phyloP scores from a whole-genome alignment of 2,113 vertebrate species.

The Hyperopisus bebe region DNA sequence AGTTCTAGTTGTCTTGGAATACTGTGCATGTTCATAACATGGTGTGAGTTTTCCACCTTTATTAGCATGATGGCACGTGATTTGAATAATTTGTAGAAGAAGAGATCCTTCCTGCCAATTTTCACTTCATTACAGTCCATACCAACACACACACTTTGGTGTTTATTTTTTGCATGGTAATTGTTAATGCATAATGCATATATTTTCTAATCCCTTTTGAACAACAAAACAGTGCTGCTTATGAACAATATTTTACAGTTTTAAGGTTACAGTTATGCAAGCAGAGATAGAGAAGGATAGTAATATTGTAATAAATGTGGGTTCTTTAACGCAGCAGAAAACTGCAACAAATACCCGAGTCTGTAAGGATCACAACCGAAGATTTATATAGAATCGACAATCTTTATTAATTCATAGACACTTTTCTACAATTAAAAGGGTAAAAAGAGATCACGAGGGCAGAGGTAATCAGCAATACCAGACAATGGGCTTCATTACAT shows the following conservation, averaged over 20 bases:
- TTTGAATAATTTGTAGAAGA: neutral
- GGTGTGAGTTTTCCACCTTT: neutral
- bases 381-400: too few species aligned
- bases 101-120: neutral
- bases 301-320: too few species aligned
- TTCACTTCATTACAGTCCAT: neutral
- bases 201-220: neutral
- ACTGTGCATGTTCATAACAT: neutral
- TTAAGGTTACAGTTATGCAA: neutral
- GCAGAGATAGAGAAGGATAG: neutral
- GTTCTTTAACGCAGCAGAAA: too few species aligned
- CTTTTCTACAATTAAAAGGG: too few species aligned
- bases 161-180: neutral
- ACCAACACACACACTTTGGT: neutral
- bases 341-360: too few species aligned
- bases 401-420: too few species aligned
- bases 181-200: neutral
- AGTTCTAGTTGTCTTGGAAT: neutral
- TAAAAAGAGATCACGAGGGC: too few species aligned
- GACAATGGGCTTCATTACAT: too few species aligned
- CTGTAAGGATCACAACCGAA: too few species aligned
- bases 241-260: neutral
- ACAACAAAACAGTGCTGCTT: neutral
- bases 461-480: too few species aligned
- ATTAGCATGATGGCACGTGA: neutral